Conservation (phyloP, 2,888 invertebrate species). For the Cerastis rubricosa region DNA sequence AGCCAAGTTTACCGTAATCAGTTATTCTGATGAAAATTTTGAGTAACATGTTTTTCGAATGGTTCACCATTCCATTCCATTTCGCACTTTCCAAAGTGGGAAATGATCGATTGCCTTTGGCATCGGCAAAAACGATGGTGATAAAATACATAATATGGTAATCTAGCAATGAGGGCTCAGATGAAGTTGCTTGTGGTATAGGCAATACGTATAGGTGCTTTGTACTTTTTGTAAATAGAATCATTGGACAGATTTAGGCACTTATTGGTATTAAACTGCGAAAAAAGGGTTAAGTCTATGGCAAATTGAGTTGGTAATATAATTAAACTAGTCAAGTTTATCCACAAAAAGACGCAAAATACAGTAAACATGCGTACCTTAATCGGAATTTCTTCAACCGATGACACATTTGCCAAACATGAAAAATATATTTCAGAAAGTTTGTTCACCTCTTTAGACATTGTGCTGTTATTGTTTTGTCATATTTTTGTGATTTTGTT, state of each 20-base stretch:
- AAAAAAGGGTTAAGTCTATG: neutral
- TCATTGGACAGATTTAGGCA: neutral
- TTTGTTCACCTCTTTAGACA: conserved; percentile 26
- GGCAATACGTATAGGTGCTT: no score
- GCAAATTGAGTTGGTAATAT: neutral
- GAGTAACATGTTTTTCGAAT: neutral
- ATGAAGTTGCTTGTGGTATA: neutral
- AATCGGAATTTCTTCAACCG: neutral
- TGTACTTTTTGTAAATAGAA: neutral
- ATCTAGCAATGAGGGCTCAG: neutral
- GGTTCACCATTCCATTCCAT: no score
- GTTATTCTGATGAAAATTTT: conserved; percentile 23
- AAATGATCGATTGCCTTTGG: neutral
- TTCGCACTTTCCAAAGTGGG: neutral
- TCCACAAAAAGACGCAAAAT: neutral
- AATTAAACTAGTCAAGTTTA: neutral
- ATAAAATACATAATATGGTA: neutral
- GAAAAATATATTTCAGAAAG: conserved; percentile 15
- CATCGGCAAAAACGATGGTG: neutral
- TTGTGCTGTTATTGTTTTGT: conserved; percentile 24
- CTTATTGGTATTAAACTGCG: neutral
- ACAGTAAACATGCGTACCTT: neutral
- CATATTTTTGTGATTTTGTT: conserved; percentile 25
- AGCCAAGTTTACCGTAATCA: conserved; percentile 39
- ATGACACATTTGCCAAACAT: neutral